Conservation (phyloP, 2,113 vertebrate species). For the Toxotes chatareus region DNA sequence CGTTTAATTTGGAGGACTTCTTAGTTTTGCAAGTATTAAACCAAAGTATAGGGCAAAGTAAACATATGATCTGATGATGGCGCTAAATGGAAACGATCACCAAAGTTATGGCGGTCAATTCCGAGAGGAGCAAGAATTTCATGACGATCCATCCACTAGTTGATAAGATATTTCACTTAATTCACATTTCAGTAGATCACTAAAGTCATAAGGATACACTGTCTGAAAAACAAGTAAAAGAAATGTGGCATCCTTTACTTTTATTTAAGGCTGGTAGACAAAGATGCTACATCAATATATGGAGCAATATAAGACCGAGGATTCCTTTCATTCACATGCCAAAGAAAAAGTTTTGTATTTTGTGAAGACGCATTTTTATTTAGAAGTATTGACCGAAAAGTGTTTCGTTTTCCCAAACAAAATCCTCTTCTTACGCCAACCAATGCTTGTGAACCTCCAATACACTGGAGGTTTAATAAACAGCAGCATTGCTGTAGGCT, state of each 20-base stretch:
- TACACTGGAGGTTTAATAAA: constrained; percentile 4
- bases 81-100: no score
- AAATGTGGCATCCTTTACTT: not conserved
- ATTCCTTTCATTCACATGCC: not conserved
- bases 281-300: not conserved
- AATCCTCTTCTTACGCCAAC: not conserved
- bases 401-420: not conserved
- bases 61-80: no score
- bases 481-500: constrained; percentile 29
- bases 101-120: no score
- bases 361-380: not conserved
- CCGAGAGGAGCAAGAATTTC: no score
- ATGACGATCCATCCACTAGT: no score
- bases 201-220: no score
- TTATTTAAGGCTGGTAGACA: not conserved
- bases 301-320: not conserved
- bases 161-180: no score
- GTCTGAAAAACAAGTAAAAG: not conserved
- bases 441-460: not conserved
- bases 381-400: not conserved
- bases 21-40: no score
- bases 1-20: no score
- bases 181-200: no score
- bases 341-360: not conserved
- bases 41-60: no score